Conservation (phyloP, 2,888 invertebrate genomes). For the Heliconius ethilla region DNA sequence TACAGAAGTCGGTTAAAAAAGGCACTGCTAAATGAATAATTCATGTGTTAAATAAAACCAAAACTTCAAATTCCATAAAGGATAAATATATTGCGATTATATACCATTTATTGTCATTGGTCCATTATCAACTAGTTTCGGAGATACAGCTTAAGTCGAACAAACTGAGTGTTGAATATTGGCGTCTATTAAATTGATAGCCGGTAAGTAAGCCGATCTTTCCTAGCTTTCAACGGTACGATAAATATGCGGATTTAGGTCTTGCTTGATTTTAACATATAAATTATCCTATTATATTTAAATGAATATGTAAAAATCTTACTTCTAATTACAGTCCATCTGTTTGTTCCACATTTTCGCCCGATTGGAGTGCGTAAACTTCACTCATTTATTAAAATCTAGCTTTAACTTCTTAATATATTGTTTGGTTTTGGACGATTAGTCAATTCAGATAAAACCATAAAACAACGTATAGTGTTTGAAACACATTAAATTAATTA, state of each 20-base stretch:
- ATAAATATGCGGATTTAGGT: slow-evolving; percentile 27
- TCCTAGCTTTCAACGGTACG: slow-evolving; percentile 24
- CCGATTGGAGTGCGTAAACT: no score
- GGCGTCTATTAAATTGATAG: slow-evolving; percentile 23
- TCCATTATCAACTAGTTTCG: slow-evolving; percentile 47
- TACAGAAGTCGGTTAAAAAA: no score
- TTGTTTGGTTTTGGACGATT: no score
- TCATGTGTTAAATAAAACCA: no score
- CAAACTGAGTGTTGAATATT: slow-evolving; percentile 24
- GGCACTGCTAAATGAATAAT: no score
- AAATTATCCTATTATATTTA: background rate
- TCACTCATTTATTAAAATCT: no score
- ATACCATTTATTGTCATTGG: slow-evolving; percentile 51
- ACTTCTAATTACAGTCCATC: background rate
- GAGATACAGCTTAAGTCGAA: slow-evolving; percentile 1
- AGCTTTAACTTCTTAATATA: no score
- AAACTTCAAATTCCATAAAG: no score
- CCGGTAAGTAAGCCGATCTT: slow-evolving; percentile 6
- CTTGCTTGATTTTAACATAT: background rate
- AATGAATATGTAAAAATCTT: background rate
- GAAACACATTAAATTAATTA: no score
- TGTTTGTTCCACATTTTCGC: no score
- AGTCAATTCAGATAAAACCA: no score
- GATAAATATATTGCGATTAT: background rate
- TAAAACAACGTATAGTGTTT: no score